Evolutionary conservation across 2,888 invertebrate species (phyloP), one percentile per base, ranked within the genome.

Genomic region (Stenolophus ochropezus): DNA sequence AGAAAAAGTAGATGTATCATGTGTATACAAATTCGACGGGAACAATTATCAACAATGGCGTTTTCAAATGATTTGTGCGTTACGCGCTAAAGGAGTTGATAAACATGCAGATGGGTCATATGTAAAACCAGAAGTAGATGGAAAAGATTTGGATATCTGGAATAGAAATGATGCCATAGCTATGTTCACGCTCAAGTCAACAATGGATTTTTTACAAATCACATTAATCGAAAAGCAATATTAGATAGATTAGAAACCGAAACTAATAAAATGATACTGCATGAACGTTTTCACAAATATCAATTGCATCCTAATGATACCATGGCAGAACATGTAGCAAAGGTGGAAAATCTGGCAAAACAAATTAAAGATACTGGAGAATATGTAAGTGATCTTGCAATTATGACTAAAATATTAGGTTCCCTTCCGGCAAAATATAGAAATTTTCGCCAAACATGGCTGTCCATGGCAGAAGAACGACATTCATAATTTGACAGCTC

Each of bases 211-310:
- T 20, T 20, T n/a, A 0, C 74, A 74, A 14, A 49, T 74, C 1
- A 74, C 74, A 21, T 51, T 51, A 14, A 51, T 85, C 2, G 84
- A 86, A 82, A 85, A 84, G 53, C 85, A n/a, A n/a, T n/a, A n/a
- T n/a, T n/a, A n/a, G n/a, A n/a, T n/a, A n/a, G n/a, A 85, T 82
- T 82, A 84, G 0, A 27, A 27, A 3, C 4, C 27, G 84, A 84
- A 82, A 65, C 75, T 0, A 85, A 84, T 58, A 85, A 85, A 79
- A 86, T 86, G 84, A 11, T 85, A 6, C 58, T 83, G 2, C 84
- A 86, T 14, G 85, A 85, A 78, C 47, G 51, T 11, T 51, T 51
- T n/a, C 51, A 51, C 14, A 1, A 51, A 51, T 51, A 51, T 14
- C 1, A 51, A 51, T n/a, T 51, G 51, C 8, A 51, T 51, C n/a